These are phyloP conservation scores for Alectura lathami DNA, from an alignment of 2,113 vertebrate species.

Conservation along the genomic window DNA sequence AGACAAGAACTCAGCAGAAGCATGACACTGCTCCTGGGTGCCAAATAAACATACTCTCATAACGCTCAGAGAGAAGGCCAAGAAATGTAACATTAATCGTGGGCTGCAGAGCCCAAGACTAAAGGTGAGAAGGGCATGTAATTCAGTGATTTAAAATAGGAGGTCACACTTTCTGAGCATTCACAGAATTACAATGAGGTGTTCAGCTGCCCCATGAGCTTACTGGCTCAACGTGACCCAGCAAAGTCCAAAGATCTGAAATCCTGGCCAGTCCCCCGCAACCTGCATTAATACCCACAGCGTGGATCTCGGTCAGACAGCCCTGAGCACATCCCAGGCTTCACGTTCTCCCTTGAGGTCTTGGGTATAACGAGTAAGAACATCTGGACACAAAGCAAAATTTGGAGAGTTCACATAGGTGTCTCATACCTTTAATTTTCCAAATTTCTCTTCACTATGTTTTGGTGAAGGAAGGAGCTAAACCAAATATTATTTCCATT, in stretches of 20 bases:
- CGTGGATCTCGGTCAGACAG: rapidly evolving
- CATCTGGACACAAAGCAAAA: background rate
- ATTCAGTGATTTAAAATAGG: background rate
- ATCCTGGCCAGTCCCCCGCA: background rate
- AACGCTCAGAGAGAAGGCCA: background rate
- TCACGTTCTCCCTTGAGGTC: background rate
- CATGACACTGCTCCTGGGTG: background rate
- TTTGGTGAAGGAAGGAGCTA: background rate
- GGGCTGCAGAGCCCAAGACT: background rate
- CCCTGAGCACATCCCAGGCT: background rate
- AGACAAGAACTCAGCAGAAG: background rate
- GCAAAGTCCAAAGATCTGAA: background rate
- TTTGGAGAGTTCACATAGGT: background rate
- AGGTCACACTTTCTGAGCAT: background rate
- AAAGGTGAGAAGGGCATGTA: background rate
- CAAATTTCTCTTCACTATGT: background rate
- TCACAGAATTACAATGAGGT: background rate
- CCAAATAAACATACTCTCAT: background rate
- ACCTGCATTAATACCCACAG: too few relatives aligned
- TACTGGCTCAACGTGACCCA: background rate
- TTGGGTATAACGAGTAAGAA: too few relatives aligned
- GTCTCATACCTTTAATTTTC: background rate
- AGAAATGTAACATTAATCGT: background rate
- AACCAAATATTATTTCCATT: background rate
- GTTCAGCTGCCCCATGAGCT: rapidly evolving